Percentiles rank a stretch among this genome's conserved stretches.
phyloP scores from a whole-genome alignment of 2,797 vertebrate species.

The Mustela erminea region DNA sequence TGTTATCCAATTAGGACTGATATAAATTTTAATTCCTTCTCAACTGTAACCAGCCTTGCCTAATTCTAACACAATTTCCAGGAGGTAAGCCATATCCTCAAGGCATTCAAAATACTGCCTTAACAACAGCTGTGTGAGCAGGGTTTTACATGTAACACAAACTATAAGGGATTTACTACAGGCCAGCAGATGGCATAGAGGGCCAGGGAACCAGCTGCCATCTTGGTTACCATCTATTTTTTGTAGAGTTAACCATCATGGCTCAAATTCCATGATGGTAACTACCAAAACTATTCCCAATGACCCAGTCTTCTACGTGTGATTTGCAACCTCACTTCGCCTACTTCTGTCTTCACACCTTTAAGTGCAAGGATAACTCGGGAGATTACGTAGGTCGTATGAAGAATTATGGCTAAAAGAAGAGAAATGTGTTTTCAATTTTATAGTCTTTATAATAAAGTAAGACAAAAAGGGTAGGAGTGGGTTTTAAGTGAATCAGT shows the following conservation, averaged over 20 bases:
- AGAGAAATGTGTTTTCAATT: constrained; percentile 5
- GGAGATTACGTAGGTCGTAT: background rate
- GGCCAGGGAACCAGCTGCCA: background rate
- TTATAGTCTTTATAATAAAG: background rate
- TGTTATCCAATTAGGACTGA: background rate
- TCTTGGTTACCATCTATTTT: background rate
- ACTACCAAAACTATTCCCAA: background rate
- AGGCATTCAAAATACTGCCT: background rate
- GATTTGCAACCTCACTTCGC: background rate
- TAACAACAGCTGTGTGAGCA: background rate
- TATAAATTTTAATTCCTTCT: background rate
- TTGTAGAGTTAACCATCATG: background rate
- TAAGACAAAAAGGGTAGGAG: background rate
- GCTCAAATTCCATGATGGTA: background rate
- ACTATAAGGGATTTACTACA: background rate
- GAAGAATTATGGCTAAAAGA: background rate
- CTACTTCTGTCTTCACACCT: background rate
- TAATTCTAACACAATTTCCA: background rate
- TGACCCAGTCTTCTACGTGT: background rate
- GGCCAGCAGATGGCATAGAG: background rate
- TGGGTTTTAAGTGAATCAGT: background rate
- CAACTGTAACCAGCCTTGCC: background rate
- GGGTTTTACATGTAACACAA: background rate
- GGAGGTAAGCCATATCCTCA: background rate
- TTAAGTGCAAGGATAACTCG: background rate